Percentiles rank a stretch among this genome's conserved stretches.
These are phyloP conservation scores for Sitophilus oryzae DNA, from an alignment of 1,140 invertebrate species.

Conservation along the genomic window DNA sequence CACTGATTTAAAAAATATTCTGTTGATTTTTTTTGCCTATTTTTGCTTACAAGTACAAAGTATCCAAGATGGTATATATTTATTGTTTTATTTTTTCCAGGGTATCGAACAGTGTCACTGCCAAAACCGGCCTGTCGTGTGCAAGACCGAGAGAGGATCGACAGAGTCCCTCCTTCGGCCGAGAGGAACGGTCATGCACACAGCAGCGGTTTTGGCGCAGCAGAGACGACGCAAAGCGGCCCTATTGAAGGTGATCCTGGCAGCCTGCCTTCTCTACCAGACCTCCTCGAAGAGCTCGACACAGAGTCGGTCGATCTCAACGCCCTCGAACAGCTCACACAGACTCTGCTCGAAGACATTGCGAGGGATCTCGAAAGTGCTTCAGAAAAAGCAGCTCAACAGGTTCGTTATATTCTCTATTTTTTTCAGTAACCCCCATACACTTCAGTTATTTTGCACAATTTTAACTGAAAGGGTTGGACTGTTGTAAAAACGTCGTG, in stretches of 20 bases:
- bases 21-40: no score
- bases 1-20: no score
- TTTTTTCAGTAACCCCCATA: no score
- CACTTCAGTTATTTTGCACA: no score
- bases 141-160: constrained; percentile 60
- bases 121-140: constrained; percentile 50
- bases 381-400: constrained; percentile 49
- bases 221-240: constrained; percentile 36
- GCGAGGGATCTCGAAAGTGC: constrained; percentile 63
- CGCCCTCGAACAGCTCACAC: constrained; percentile 69
- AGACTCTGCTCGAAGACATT: constrained; percentile 74
- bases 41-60: background rate
- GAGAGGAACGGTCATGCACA: constrained; percentile 65
- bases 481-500: no score
- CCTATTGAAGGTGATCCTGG: constrained; percentile 61
- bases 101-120: constrained; percentile 13
- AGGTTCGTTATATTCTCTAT: no score
- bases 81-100: constrained; percentile 27
- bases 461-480: no score
- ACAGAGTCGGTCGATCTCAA: constrained; percentile 56
- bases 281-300: constrained; percentile 64
- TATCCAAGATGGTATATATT: constrained; percentile 2
- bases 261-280: constrained; percentile 76
- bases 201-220: constrained; percentile 50
- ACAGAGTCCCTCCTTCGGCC: constrained; percentile 78